Percentiles rank a stretch among this genome's conserved stretches.
phyloP scores from a whole-genome alignment of 1,140 invertebrate genomes.

The Arion vulgaris region DNA sequence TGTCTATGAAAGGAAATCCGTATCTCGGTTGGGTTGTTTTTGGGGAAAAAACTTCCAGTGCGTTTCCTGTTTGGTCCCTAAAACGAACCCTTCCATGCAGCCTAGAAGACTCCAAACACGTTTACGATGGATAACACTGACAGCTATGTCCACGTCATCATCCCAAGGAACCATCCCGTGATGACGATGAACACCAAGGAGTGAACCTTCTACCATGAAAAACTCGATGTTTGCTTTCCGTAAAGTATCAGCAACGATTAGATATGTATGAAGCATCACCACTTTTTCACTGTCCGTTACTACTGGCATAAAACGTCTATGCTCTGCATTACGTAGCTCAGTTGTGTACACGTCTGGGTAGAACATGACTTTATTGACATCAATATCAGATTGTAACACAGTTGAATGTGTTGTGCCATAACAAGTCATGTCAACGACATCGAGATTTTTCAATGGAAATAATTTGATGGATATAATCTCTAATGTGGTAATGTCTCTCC shows the following conservation, averaged over 20 bases:
- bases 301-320: background rate
- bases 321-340: background rate
- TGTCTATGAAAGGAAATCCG: conserved; percentile 1
- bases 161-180: conserved; percentile 52
- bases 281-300: background rate
- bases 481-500: background rate
- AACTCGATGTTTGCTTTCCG: background rate
- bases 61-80: background rate
- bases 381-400: background rate
- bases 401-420: background rate
- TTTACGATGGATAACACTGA: conserved; percentile 23
- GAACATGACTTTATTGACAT: background rate
- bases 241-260: background rate
- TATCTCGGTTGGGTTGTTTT: background rate
- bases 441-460: background rate
- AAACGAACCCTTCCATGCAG: background rate
- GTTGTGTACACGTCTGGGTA: background rate
- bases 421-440: background rate
- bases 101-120: background rate
- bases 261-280: background rate
- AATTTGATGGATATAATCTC: background rate
- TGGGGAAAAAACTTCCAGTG: conserved; percentile 15
- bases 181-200: conserved; percentile 45
- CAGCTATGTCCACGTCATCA: conserved; percentile 48
- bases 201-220: conserved; percentile 41